Base-by-base conservation (phyloP, 2,888 invertebrate species). In the Xanthorhoe spadicearia region DNA sequence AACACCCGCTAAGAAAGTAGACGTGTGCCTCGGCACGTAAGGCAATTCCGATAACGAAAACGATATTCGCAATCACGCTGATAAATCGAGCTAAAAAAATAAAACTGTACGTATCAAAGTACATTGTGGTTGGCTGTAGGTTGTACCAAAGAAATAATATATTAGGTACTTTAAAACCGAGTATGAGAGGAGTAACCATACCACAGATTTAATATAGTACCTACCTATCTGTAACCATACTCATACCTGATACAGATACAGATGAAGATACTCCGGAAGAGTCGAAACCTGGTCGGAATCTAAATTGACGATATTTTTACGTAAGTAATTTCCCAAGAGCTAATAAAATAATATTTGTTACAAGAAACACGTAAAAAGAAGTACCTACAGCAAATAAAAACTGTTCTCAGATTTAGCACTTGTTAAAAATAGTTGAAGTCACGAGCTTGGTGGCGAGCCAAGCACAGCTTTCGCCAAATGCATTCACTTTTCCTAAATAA, bases 11-110 rank as follows among this genome's bases (percentile, higher is more conserved):
- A 35, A 55, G 66, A 66, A 67, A 67, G 57, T 52, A 13, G 69
- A 72, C 73, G 70, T 74, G 73, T 46, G 35, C 17, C 61, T 48
- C 13, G 54, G 68, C 73, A 74, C 73, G 74, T 68, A 64, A 61
- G 23, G 54, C 58, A 50, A 23, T 18, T 32, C 50, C 57, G 68
- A 70, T 70, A 72, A 67, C 56, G 43, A 35, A 43, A 57, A 50
- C 61, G 23, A 52, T 48, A 63, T 59, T 68, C 28, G 61, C 64
- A 64, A 64, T 66, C 61, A 54, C 50, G 43, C 54, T 50, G 53
- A 66, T 66, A n/a, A 28, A n/a, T 10, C 1, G 1, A 23, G 23
- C 15, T 38, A 35, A n/a, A 49, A 54, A 63, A 56, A 38, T 38
- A 10, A 10, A 38, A 38, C 38, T 13, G 13, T 43, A 32, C 3